Evolutionary conservation across 2,113 vertebrate genomes (phyloP).

Genomic region (Sialia sialis): DNA sequence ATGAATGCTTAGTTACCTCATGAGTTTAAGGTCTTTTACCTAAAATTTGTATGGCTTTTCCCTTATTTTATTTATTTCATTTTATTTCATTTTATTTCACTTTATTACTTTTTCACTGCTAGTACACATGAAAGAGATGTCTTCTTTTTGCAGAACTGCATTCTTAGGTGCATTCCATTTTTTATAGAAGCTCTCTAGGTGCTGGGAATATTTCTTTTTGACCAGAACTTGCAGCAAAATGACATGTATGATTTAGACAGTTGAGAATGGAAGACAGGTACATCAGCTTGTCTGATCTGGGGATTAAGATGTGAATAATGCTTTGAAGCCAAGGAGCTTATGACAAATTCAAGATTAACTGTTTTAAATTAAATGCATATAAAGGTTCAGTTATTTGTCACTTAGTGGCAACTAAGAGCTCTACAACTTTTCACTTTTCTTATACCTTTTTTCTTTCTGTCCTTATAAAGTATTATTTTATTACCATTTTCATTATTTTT

Average conservation of each 20-base stretch:
- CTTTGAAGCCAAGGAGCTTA: neutral
- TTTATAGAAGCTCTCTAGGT: neutral
- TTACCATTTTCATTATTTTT: neutral
- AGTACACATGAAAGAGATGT: neutral
- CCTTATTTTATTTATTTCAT: neutral
- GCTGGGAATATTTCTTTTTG: neutral
- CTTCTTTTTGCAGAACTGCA: neutral
- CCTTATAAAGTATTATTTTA: neutral
- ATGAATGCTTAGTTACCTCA: fast-evolving
- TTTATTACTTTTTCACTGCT: neutral
- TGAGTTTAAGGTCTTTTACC: neutral
- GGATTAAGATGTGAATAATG: neutral
- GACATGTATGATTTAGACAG: neutral
- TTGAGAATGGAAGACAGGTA: neutral
- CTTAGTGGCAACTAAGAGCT: neutral
- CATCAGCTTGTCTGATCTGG: neutral
- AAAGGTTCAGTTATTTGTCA: neutral
- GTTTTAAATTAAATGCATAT: neutral
- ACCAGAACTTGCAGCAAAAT: neutral
- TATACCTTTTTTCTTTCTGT: neutral
- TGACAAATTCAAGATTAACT: neutral
- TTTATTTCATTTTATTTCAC: neutral
- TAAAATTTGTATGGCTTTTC: neutral
- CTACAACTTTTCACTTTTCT: neutral
- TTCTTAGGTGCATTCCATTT: neutral